These are phyloP conservation scores for Neoseiulus cucumeris DNA, from an alignment of 1,140 invertebrate species.

Conservation along the genomic window DNA sequence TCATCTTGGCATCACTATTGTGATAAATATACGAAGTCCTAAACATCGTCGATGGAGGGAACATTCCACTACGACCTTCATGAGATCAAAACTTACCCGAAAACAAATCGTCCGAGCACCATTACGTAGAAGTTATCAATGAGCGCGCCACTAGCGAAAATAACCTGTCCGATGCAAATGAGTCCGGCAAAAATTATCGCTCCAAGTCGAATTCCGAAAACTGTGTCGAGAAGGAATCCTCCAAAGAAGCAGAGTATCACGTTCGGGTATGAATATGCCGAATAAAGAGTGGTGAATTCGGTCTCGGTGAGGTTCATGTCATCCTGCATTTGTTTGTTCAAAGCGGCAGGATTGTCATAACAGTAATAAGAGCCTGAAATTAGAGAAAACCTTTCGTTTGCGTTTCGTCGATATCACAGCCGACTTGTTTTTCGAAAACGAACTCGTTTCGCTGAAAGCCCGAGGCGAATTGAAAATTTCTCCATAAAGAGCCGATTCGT, in stretches of 20 bases:
- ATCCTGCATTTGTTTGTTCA: conserved; percentile 63
- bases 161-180: conserved; percentile 55
- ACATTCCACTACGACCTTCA: too few species aligned
- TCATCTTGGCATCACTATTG: conserved; percentile 10
- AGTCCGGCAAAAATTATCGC: conserved; percentile 69
- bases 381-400: conserved; percentile 18
- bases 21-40: too few species aligned
- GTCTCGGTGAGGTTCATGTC: conserved; percentile 61
- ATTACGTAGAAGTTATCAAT: conserved; percentile 66
- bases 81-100: too few species aligned
- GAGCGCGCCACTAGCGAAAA: conserved; percentile 69
- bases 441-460: too few species aligned
- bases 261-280: conserved; percentile 95
- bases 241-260: conserved; percentile 85
- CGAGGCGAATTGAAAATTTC: too few species aligned
- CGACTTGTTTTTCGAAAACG: too few species aligned
- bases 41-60: too few species aligned
- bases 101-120: conserved; percentile 81
- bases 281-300: conserved; percentile 68
- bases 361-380: conserved; percentile 90
- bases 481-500: too few species aligned
- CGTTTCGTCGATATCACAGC: not conserved
- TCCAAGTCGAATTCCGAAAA: conserved; percentile 80
- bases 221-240: conserved; percentile 76
- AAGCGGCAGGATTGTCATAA: conserved; percentile 82